Evolutionary conservation across 2,888 invertebrate species (phyloP), one percentile per base, ranked within the genome.

Genomic region (Steinernema scapterisci): DNA sequence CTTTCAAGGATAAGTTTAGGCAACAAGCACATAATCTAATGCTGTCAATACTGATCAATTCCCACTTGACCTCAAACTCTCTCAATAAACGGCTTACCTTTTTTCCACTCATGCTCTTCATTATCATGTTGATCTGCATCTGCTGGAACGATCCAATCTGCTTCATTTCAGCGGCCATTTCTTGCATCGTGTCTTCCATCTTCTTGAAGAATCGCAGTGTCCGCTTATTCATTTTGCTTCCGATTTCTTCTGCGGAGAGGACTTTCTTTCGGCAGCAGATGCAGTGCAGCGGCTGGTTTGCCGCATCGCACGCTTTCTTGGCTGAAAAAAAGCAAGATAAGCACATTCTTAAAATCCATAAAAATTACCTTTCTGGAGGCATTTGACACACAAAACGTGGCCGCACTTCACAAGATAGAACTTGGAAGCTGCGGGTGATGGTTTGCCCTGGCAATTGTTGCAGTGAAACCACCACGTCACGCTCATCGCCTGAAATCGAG

Each of bases 401-500:
- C 63, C 63, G 27, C 63, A 63, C 31, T 63, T 63, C 5, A 63
- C 63, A 31, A 63, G 63, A 31, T 25, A 63, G 63, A 63, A 63
- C 16, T 31, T 27, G 16, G 63, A 7, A 16, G 16, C 27, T 6
- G 11, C 27, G 11, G 63, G 16, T 1, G 31, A 63, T 13, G 63
- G 63, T n/a, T 27, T 21, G 7, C 5, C 63, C 1, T 16, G 25
- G 19, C 63, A 63, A 25, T 31, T 31, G 38, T 63, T 63, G 63
- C 63, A 63, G 63, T 63, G 63, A 25, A 63, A 63, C 63, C 63
- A 63, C 63, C 63, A 63, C 31, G 63, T 63, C 2, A 31, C 63
- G 31, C 63, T 63, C 63, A 63, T 63, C 48, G 38, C 9, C 38
- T 38, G 38, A 38, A 38, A 38, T 38, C 38, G 38, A 38, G 38